These are phyloP conservation scores for Sylvia borin DNA, from an alignment of 2,797 vertebrate genomes.

Conservation along the genomic window DNA sequence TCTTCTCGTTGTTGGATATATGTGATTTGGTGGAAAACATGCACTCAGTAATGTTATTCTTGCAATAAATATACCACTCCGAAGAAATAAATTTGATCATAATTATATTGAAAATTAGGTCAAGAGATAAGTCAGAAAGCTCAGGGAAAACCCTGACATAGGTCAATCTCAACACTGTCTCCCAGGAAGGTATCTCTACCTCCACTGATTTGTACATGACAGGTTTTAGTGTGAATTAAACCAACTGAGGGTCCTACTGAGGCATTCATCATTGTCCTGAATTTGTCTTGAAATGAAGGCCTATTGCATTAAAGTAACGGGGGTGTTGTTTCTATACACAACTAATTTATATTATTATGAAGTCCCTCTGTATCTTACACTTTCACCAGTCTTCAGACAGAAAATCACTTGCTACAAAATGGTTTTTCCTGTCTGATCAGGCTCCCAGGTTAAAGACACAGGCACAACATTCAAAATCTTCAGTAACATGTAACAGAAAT, in stretches of 20 bases:
- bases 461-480: background rate
- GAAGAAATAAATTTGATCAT: background rate
- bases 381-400: background rate
- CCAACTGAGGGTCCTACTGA: background rate
- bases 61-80: background rate
- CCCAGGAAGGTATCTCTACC: background rate
- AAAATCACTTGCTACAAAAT: background rate
- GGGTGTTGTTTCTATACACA: background rate
- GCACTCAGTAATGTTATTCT: background rate
- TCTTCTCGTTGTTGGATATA: background rate
- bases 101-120: background rate
- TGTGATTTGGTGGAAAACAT: background rate
- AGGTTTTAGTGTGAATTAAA: background rate
- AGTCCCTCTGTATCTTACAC: background rate
- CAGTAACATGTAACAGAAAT: background rate
- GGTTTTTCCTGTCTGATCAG: background rate
- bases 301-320: background rate
- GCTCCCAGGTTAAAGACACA: background rate
- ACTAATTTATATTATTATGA: background rate
- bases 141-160: background rate
- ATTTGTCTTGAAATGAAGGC: background rate
- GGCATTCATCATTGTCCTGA: background rate
- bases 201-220: background rate
- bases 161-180: background rate
- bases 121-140: background rate